Conservation (phyloP, 2,797 vertebrate genomes). For the Anabas testudineus region DNA sequence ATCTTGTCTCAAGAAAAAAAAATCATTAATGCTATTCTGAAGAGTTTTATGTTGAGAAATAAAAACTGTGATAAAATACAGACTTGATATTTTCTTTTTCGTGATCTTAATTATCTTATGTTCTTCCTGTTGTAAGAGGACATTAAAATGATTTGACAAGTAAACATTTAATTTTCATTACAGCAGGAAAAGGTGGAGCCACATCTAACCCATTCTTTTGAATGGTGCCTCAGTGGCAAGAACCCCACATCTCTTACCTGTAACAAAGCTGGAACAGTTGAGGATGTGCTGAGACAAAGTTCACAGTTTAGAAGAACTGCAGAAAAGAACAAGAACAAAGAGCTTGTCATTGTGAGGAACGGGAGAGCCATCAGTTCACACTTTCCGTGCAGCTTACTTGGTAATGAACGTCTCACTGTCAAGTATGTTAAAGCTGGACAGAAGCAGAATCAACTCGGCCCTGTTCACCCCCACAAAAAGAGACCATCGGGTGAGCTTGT, state of each 20-base stretch:
- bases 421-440: conserved; percentile 26
- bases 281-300: conserved; percentile 29
- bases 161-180: background rate
- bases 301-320: accelerated
- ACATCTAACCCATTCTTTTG: conserved; percentile 32
- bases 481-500: conserved; percentile 8
- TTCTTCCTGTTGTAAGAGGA: background rate
- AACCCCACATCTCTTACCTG: background rate
- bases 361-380: conserved; percentile 45
- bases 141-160: background rate
- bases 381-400: conserved; percentile 53
- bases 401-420: background rate
- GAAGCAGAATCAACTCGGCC: accelerated
- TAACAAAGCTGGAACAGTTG: conserved; percentile 29
- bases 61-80: no score
- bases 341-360: conserved; percentile 46
- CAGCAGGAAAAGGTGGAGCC: conserved; percentile 8
- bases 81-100: background rate
- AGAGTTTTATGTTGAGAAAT: no score
- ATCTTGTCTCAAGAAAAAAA: no score
- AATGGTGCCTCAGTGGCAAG: background rate
- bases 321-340: conserved; percentile 15
- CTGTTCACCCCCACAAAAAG: background rate
- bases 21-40: no score
- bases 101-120: background rate